Base-by-base conservation (phyloP, 1,140 invertebrate species). In the Berghia stephanieae region DNA sequence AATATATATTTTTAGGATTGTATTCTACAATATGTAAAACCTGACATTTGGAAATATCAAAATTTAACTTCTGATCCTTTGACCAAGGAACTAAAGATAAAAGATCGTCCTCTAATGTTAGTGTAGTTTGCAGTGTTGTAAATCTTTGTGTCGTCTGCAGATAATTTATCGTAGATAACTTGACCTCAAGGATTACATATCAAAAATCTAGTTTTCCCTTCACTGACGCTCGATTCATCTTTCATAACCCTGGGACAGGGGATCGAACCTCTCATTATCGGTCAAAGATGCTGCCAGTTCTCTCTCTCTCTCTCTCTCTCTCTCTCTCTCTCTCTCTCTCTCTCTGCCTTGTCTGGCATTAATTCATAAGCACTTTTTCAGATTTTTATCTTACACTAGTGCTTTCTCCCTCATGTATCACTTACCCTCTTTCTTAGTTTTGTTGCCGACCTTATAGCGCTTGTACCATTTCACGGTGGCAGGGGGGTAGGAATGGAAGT, bases 391-490 rank as follows among this genome's bases (percentile, higher is more conserved):
- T 36, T 36, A 27, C 57, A 16, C 57, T 63, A 36, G 6, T 18
- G 27, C 27, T 63, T 27, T 63, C 13, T 31, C 10, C 8, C 57
- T 16, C 10, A 63, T 31, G 57, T 63, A 63, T 63, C 57, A 63
- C 68, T 44, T 57, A 73, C 71, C 24, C 3, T 73, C 31, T 34
- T 57, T 73, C 6, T 18, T 27, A 5, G 1, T 55, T 31, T 38
- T n/a, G 6, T 38, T 52, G 18, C 27, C 31, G 1, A 13, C 49
- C 21, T 2, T 60, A 8, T n/a, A 27, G 38, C 67, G 36, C 42
- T 42, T 63, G 27, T 75, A 66, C 73, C 73, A 75, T 13, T 13
- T 42, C 55, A 75, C 57, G 1, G n/a, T 44, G 2, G 73, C 73
- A n/a, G 55, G 55, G 1, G 73, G 73, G 16, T 36, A 27, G 55